A percentile compares a stretch with the other conserved stretches of the same genome.
Conservation (phyloP, 2,113 vertebrate genomes). For the Peromyscus maniculatus region DNA sequence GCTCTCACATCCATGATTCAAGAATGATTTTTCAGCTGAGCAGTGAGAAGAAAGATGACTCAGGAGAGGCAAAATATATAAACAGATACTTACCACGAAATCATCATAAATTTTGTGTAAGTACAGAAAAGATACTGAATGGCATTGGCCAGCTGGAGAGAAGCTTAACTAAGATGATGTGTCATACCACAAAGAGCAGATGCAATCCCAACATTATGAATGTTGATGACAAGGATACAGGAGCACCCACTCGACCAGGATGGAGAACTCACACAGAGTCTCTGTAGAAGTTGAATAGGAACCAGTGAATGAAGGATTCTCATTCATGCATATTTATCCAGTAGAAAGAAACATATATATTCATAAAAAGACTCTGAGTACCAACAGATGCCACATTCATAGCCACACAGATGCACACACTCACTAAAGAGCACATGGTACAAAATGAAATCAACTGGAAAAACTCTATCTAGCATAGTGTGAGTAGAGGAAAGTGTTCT, state of each 20-base stretch:
- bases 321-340: neutral
- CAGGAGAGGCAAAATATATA: neutral
- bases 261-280: neutral
- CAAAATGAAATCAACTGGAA: neutral
- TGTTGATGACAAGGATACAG: neutral
- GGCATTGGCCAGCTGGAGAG: neutral
- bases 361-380: neutral
- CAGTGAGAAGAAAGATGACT: neutral
- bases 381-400: neutral
- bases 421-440: neutral
- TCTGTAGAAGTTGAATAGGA: neutral
- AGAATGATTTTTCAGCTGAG: neutral
- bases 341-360: neutral
- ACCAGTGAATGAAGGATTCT: neutral
- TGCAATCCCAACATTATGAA: neutral
- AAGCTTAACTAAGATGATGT: neutral
- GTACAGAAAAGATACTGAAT: neutral
- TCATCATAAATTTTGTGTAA: neutral
- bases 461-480: neutral
- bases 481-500: neutral
- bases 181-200: neutral
- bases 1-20: neutral
- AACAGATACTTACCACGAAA: neutral
- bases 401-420: neutral
- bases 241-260: neutral